Percentiles rank a stretch among this genome's conserved stretches.
Conservation (phyloP, 1,140 invertebrate species). For the Dinoponera quadriceps region DNA sequence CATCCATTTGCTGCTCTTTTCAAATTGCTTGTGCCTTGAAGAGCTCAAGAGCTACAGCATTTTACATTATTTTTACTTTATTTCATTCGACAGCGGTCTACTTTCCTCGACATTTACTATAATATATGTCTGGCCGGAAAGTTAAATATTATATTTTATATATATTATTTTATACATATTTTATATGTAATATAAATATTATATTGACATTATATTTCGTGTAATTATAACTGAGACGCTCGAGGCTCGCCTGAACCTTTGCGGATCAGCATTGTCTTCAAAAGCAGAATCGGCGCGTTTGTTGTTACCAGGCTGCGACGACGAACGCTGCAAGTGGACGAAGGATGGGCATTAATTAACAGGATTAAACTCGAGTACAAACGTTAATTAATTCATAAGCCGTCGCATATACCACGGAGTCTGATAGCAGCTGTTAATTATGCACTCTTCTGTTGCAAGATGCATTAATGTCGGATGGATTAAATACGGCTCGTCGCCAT, state of each 20-base stretch:
- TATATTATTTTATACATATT: no score
- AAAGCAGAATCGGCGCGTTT: neutral
- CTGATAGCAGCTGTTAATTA: constrained; percentile 38
- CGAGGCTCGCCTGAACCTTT: neutral
- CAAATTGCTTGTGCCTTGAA: no score
- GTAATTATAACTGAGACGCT: neutral
- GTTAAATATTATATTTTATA: no score
- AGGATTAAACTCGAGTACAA: constrained; percentile 9
- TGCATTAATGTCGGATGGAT: constrained; percentile 24
- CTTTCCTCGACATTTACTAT: no score
- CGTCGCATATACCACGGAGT: neutral
- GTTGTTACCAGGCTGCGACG: neutral
- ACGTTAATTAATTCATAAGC: constrained; percentile 43
- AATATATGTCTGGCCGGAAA: no score
- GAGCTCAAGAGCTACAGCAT: no score
- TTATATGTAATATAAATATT: no score
- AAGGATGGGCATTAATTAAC: constrained; percentile 28
- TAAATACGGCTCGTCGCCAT: neutral
- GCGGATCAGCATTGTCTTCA: neutral
- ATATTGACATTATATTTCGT: no score
- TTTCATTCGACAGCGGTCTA: no score
- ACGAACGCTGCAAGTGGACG: neutral
- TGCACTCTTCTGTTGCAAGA: constrained; percentile 19
- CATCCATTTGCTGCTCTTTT: no score
- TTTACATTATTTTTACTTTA: no score